Base-by-base conservation (phyloP, 1,140 invertebrate species). In the Babylonia areolata region DNA sequence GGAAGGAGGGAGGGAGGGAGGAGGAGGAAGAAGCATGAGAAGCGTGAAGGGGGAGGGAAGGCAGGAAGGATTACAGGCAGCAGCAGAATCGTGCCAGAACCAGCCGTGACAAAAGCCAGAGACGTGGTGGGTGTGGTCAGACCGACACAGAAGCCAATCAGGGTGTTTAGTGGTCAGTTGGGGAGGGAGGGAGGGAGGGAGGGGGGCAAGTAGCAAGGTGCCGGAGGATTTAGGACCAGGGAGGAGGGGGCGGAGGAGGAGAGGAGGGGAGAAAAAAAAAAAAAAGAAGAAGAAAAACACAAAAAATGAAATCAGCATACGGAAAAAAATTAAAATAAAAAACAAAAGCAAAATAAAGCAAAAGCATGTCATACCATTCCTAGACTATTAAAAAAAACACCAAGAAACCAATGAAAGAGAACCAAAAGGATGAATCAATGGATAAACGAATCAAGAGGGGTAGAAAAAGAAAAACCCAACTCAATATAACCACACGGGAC, bases 231-330 rank as follows among this genome's bases (percentile, higher is more conserved):
- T 5, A 51, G 31, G 54, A 69, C 5, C 28, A 35, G 39, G 39
- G 20, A 28, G 84, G 35, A 35, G 33, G 77, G 17, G 42, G 85
- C 46, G n/a, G 51, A 54, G 54, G 85, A 33, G n/a, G 54, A 37
- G 85, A 9, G 35, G 51, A 54, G 77, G 6, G 23, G 35, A 42
- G 54, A 46, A 58, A 33, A 58, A 58, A 81, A 39, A 81, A 42
- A 81, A 58, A 81, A 58, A 81, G 46, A 54, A 42, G 42, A 54
- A 46, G 42, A 64, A 23, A 23, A 64, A 64, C 58, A n/a, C 28
- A 64, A 64, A n/a, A 64, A 64, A 64, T 40, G 78, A n/a, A 64
- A 64, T 64, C 58, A n/a, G 58, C 58, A n/a, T 64, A 64, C 17
- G 28, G 58, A 64, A 64, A 64, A 64, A 64, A 64, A 2, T 2